Evolutionary conservation across 1,140 invertebrate species (phyloP), one percentile per base, ranked within the genome.

Genomic region (Panulirus ornatus): DNA sequence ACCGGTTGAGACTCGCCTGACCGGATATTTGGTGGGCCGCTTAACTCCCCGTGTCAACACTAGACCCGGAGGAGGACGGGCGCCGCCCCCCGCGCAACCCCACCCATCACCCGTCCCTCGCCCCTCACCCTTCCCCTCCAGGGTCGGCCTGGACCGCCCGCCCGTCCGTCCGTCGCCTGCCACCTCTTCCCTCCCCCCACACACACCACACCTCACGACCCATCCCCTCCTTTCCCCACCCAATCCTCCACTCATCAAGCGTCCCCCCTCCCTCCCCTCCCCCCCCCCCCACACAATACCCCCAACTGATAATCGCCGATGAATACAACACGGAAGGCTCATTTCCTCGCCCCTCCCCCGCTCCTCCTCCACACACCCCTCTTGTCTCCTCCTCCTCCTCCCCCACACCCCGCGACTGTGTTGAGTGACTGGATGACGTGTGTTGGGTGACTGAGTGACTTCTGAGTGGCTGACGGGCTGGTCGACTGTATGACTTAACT

Each of bases 1-100:
- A 51, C 63, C 63, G 38, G 83, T 34, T 30, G 63, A 42, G 63
- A 5, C 38, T n/a, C 54, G 36, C 14, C 40, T 30, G 38, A 44
- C 83, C 83, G 66, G 83, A 84, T 84, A 73, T 84, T 84, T 84
- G 83, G 83, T 44, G 34, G 38, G 11, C 34, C 44, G 70, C 66
- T 73, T 73, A 84, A 84, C 63, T 42, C 70, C 22, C 40, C 30
- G 16, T 42, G 83, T 84, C 83, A 84, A 84, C 83, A 84, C 83
- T 84, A 42, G 34, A 73, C n/a, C n/a, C n/a, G 8, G 36, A 11
- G 42, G 16, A 8, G 40, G 71, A 5, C n/a, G 3, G 16, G 16
- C 9, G 51, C 51, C 51, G 3, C 58, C 22, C 51, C 19, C 22
- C 5, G 22, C 8, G n/a, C 58, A 27, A 5, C 0, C 58, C 14